Conservation (phyloP, 2,888 invertebrate species). For the Auanema sp. region DNA sequence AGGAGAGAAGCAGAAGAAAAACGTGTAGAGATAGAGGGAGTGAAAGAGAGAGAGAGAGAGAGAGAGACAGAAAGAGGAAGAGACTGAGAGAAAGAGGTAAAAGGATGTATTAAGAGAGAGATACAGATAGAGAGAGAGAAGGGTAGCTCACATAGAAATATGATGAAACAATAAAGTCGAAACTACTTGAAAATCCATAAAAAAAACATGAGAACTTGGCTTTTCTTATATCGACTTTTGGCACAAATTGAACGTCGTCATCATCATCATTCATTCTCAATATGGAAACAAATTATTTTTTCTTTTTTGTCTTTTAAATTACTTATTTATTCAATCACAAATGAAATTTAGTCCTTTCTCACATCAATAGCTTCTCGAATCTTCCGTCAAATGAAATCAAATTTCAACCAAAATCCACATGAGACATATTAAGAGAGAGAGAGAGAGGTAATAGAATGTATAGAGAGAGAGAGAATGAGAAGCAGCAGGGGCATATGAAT, state of each 20-base stretch:
- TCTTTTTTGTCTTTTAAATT: too few relatives aligned
- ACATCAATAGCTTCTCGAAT: background rate
- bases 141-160: too few relatives aligned
- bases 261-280: too few relatives aligned
- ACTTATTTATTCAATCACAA: too few relatives aligned
- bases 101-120: background rate
- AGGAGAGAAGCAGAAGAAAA: constrained; percentile 11
- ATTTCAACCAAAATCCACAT: too few relatives aligned
- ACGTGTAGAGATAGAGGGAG: constrained; percentile 19
- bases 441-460: too few relatives aligned
- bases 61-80: constrained; percentile 17
- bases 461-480: too few relatives aligned
- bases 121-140: background rate
- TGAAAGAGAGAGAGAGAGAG: constrained; percentile 20
- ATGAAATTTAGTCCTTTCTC: background rate
- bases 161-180: background rate
- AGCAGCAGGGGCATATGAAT: too few relatives aligned
- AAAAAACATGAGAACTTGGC: constrained; percentile 7
- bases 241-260: too few relatives aligned
- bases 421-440: too few relatives aligned
- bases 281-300: too few relatives aligned
- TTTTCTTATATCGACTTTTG: background rate
- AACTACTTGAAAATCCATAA: background rate
- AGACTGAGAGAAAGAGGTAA: constrained; percentile 25
- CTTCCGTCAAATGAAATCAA: too few relatives aligned